Percentiles rank a stretch among this genome's conserved stretches.
Evolutionary conservation across 1,140 invertebrate genomes (phyloP).

Genomic region (Drosophila pseudoobscura): DNA sequence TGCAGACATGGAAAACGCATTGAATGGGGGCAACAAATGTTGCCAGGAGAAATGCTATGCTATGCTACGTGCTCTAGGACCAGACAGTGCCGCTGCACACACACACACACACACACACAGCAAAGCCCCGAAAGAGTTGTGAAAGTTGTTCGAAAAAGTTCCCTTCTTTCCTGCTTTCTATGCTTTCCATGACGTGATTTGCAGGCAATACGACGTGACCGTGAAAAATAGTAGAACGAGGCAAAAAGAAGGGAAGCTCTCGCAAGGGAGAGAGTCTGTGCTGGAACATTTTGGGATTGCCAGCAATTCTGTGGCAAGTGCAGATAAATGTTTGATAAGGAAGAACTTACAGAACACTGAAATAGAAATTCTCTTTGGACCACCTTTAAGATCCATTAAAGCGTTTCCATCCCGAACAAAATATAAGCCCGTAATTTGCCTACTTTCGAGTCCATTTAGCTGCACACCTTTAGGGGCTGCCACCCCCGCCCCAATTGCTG

Average conservation of each 20-base stretch:
- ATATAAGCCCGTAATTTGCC: conserved; percentile 15
- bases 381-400: not conserved
- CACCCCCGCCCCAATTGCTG: conserved; percentile 14
- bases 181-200: conserved; percentile 65
- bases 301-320: conserved; percentile 27
- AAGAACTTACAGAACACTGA: not conserved
- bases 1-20: conserved; percentile 65
- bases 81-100: conserved; percentile 9
- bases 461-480: conserved; percentile 34
- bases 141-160: conserved; percentile 48
- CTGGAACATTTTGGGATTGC: conserved; percentile 21
- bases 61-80: conserved; percentile 59
- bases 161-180: conserved; percentile 22
- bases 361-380: too few species aligned
- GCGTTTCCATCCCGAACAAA: not conserved
- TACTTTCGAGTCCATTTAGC: conserved; percentile 38
- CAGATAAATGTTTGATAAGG: not conserved
- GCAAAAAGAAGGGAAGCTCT: conserved; percentile 26
- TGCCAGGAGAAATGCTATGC: conserved; percentile 36
- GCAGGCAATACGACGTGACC: conserved; percentile 68
- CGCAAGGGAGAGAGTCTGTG: not conserved
- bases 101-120: not conserved
- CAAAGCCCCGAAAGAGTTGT: conserved; percentile 47
- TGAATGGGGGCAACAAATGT: conserved; percentile 60
- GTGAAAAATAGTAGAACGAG: conserved; percentile 56